Conservation (phyloP, 2,797 vertebrate species). For the Hippoglossus hippoglossus region DNA sequence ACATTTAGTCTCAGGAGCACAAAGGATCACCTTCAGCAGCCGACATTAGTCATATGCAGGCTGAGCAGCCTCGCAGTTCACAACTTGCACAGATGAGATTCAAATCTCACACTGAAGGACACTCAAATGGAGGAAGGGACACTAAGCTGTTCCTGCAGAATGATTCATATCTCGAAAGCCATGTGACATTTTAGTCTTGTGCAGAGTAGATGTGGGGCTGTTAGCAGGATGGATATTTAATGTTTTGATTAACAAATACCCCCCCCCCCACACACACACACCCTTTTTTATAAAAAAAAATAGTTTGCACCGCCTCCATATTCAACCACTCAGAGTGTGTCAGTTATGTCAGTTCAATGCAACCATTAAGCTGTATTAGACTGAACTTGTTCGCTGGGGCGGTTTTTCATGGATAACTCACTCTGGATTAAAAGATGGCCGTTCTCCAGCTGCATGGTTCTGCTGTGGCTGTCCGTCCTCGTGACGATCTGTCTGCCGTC, state of each 20-base stretch:
- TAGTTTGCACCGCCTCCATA: conserved; percentile 24
- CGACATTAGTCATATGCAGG: conserved; percentile 45
- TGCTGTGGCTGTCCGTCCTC: conserved; percentile 35
- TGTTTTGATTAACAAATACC: neutral
- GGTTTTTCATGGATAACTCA: conserved; percentile 80
- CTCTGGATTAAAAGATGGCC: conserved; percentile 88
- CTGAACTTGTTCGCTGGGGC: conserved; percentile 16
- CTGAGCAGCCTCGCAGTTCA: conserved; percentile 30
- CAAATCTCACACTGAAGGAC: conserved; percentile 2
- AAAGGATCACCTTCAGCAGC: conserved; percentile 28
- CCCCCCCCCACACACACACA: neutral
- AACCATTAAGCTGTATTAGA: conserved; percentile 16
- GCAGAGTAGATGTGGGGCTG: no score
- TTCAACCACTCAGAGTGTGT: conserved; percentile 47
- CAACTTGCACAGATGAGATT: conserved; percentile 12
- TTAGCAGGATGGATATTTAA: neutral
- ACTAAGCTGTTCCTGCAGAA: neutral
- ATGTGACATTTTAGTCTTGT: neutral
- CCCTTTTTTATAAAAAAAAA: no score
- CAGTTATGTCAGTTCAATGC: conserved; percentile 31
- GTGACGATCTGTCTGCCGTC: conserved; percentile 77
- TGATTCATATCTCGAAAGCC: neutral
- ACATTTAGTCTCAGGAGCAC: conserved; percentile 61
- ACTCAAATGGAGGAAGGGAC: conserved; percentile 2
- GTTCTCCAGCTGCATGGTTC: conserved; percentile 71